Evolutionary conservation across 2,113 vertebrate genomes (phyloP).

Genomic region (Eclectus roratus): DNA sequence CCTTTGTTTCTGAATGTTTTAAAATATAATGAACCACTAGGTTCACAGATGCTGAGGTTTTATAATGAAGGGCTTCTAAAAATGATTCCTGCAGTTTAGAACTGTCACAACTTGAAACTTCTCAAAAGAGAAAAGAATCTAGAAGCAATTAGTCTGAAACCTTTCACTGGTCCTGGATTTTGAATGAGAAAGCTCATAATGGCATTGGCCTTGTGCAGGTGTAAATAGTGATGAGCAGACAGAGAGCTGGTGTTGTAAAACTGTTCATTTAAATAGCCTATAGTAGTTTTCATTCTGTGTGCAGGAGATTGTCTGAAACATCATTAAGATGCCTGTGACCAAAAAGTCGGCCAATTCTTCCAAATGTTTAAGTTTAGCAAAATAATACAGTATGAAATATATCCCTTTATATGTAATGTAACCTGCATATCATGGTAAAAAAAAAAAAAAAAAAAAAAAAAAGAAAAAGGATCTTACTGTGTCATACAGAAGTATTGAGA

Average conservation of each 20-base stretch:
- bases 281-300: neutral
- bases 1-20: conserved; percentile 26
- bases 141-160: conserved; percentile 5
- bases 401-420: neutral
- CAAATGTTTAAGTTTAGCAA: neutral
- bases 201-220: neutral
- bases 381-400: neutral
- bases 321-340: neutral
- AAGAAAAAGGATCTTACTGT: neutral
- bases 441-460: neutral
- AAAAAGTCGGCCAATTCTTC: neutral
- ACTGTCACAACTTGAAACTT: neutral
- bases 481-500: conserved; percentile 17
- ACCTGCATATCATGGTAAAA: neutral
- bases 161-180: neutral
- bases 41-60: neutral
- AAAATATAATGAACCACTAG: conserved; percentile 42
- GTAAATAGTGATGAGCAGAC: neutral
- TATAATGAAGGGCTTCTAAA: conserved; percentile 14
- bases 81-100: neutral
- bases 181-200: neutral
- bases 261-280: neutral
- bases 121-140: neutral
- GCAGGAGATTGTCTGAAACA: neutral
- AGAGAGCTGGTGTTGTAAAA: neutral